Conservation (phyloP, 1,140 invertebrate genomes). For the Pseudomyrmex concolor region DNA sequence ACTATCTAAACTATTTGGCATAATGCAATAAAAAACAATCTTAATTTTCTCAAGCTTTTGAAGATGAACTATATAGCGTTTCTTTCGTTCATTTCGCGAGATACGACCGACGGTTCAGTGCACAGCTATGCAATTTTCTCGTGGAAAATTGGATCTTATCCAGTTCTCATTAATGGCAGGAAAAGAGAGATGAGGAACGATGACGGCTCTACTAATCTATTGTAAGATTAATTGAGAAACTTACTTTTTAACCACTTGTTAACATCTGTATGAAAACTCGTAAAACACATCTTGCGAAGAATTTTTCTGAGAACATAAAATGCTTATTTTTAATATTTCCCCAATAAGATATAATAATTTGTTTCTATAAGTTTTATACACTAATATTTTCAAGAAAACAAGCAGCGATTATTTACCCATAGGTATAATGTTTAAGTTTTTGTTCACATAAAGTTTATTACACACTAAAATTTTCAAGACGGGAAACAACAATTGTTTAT, state of each 20-base stretch:
- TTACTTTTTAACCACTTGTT: background rate
- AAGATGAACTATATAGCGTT: background rate
- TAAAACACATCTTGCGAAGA: background rate
- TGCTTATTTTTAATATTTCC: no score
- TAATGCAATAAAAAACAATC: no score
- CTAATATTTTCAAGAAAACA: no score
- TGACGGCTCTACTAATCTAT: slow-evolving; percentile 6
- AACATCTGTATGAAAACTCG: background rate
- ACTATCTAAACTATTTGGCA: background rate
- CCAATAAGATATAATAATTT: no score
- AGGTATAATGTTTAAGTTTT: background rate
- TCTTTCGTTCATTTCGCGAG: background rate
- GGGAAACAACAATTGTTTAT: slow-evolving; percentile 10
- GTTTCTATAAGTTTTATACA: no score
- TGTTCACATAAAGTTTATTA: background rate
- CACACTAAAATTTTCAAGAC: no score
- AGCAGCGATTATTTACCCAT: no score
- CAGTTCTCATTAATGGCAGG: slow-evolving; percentile 61
- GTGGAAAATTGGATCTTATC: slow-evolving; percentile 71
- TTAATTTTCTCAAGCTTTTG: background rate
- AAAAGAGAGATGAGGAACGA: slow-evolving; percentile 23
- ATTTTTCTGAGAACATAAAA: background rate
- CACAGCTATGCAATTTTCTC: slow-evolving; percentile 34
- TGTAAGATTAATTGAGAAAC: slow-evolving; percentile 9
- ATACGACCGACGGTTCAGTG: slow-evolving; percentile 1